Evolutionary conservation across 2,888 invertebrate genomes (phyloP), one percentile per base, ranked within the genome.

Genomic region (Epirrhoe alternata): DNA sequence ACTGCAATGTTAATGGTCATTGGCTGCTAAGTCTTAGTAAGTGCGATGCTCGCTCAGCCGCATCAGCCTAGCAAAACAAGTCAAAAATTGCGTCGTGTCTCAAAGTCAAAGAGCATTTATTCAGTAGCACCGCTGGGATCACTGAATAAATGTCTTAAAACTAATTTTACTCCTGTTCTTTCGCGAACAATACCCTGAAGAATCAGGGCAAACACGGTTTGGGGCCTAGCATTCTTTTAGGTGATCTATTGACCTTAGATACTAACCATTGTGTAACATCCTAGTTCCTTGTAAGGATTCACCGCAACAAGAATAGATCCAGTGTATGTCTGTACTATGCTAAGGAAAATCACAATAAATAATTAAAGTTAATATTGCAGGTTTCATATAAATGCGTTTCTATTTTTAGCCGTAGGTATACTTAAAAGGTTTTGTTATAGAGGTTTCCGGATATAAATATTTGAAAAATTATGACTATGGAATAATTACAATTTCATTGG

Each of bases 241-340:
- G n/a, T n/a, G n/a, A n/a, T n/a, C n/a, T n/a, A n/a, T n/a, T n/a
- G n/a, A n/a, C n/a, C n/a, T n/a, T n/a, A n/a, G 12, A 42, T 16
- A 95, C 96, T 97, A 92, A 97, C 98, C 95, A 96, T 95, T 76
- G 96, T 96, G 90, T 98, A 98, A 86, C 97, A 97, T 90, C 97
- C 96, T 81, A 98, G 94, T 84, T 97, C 96, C 94, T 98, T 98
- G 94, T 98, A 98, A 4, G 98, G 98, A 94, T 98, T 98, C 77
- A 98, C 98, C 79, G 98, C 98, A 79, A 98, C 97, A 84, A 98
- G 94, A 90, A 98, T 98, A 68, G 97, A 97, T 77, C 98, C 98
- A 64, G 98, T 97, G 92, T 98, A 98, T 67, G 98, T 98, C 98
- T 98, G 94, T 84, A 74, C 74, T 76, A 74, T 77, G 84, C 94